phyloP scores from a whole-genome alignment of 2,888 invertebrate species.

The Orchesella flavescens region DNA sequence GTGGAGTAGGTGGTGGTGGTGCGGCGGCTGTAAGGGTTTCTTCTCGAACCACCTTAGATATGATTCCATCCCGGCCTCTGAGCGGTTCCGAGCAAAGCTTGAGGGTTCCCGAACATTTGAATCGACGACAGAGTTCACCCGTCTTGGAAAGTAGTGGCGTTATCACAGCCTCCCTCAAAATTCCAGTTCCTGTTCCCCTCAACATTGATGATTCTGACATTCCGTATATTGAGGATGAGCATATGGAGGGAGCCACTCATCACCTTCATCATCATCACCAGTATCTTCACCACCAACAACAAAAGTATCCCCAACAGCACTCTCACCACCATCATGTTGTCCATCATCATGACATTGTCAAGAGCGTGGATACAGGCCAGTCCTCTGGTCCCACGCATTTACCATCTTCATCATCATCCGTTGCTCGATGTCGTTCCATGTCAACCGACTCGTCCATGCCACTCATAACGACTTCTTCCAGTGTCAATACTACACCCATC shows the following conservation, averaged over 20 bases:
- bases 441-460: conserved; percentile 65
- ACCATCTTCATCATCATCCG: conserved; percentile 4
- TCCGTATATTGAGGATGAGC: conserved; percentile 80
- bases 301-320: conserved; percentile 20
- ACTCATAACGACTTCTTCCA: conserved; percentile 58
- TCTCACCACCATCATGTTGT: not conserved
- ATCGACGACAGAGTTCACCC: conserved; percentile 72
- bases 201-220: conserved; percentile 80
- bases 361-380: not conserved
- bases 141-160: conserved; percentile 76
- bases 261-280: conserved; percentile 41
- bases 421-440: conserved; percentile 60
- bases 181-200: conserved; percentile 78
- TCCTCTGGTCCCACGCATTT: not conserved
- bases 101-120: conserved; percentile 68
- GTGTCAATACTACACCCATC: conserved; percentile 61
- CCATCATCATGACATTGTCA: not conserved
- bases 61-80: conserved; percentile 73
- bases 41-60: conserved; percentile 71
- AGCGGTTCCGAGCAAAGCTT: conserved; percentile 70
- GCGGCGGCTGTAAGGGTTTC: conserved; percentile 54
- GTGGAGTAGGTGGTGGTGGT: not conserved
- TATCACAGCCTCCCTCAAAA: conserved; percentile 88
- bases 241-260: conserved; percentile 38
- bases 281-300: conserved; percentile 33